Conservation (phyloP, 2,888 invertebrate genomes). For the Anoncus sp. region DNA sequence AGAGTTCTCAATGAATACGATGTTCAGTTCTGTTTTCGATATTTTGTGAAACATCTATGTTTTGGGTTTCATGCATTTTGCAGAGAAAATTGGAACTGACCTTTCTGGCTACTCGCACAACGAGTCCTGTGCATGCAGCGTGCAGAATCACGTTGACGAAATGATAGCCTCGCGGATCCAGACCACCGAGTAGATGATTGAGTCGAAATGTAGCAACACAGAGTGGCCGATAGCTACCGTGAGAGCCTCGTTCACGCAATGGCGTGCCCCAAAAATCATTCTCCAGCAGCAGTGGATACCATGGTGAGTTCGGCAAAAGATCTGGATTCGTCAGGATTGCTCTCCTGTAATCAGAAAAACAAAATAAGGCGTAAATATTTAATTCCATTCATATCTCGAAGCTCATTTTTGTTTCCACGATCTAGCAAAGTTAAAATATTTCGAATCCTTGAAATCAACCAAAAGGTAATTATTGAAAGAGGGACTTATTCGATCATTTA, state of each 20-base stretch:
- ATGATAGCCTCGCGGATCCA: conserved; percentile 94
- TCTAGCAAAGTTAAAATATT: not conserved
- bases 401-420: not conserved
- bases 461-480: not conserved
- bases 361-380: conserved; percentile 16
- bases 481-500: not conserved
- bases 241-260: conserved; percentile 95
- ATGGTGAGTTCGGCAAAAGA: conserved; percentile 92
- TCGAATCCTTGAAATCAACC: not conserved
- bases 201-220: conserved; percentile 95
- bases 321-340: conserved; percentile 98
- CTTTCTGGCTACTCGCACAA: conserved; percentile 90
- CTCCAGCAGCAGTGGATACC: conserved; percentile 92
- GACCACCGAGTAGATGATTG: conserved; percentile 91
- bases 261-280: conserved; percentile 99
- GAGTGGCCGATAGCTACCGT: conserved; percentile 98
- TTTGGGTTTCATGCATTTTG: not conserved
- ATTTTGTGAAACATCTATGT: not conserved
- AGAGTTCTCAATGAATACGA: too few species aligned
- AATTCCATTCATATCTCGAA: not conserved
- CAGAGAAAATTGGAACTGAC: conserved; percentile 77
- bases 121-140: conserved; percentile 92
- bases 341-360: conserved; percentile 87
- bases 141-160: conserved; percentile 94
- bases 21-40: not conserved